phyloP scores from a whole-genome alignment of 2,888 invertebrate genomes.

The Microchrysa polita region DNA sequence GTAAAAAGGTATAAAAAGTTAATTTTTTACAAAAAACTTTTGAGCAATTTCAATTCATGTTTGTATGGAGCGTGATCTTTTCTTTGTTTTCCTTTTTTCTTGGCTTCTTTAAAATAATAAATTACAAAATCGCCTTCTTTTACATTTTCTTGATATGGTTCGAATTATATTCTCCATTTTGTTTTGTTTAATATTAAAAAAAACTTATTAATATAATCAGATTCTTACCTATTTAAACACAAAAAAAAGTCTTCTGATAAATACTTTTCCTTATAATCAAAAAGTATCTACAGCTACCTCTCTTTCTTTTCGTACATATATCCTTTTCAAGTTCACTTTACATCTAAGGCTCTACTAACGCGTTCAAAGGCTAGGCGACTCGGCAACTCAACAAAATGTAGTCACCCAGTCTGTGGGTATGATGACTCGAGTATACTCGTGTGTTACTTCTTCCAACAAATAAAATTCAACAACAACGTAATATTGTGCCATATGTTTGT shows the following conservation, averaged over 20 bases:
- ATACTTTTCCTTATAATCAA: conserved; percentile 9
- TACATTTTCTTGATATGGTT: neutral
- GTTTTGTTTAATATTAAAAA: conserved; percentile 5
- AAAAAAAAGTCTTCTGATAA: conserved; percentile 5
- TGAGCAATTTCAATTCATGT: conserved; percentile 6
- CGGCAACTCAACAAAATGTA: no score
- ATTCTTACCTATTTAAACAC: conserved; percentile 6
- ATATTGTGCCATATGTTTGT: no score
- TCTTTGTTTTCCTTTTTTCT: no score
- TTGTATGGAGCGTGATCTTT: no score
- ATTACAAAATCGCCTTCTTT: neutral
- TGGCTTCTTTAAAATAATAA: neutral
- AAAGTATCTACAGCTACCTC: conserved; percentile 42
- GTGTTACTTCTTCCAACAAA: no score
- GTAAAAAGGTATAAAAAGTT: conserved; percentile 49
- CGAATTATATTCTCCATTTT: neutral
- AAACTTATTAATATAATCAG: neutral
- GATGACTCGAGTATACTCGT: no score
- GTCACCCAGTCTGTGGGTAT: no score
- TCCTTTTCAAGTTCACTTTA: no score
- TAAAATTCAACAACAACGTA: no score
- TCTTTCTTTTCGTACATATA: no score
- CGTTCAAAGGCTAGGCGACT: no score
- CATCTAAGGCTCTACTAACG: no score
- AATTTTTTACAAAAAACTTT: conserved; percentile 35